Percentiles rank a stretch among this genome's conserved stretches.
Evolutionary conservation across 1,140 invertebrate genomes (phyloP).

Genomic region (Nymphalis io): DNA sequence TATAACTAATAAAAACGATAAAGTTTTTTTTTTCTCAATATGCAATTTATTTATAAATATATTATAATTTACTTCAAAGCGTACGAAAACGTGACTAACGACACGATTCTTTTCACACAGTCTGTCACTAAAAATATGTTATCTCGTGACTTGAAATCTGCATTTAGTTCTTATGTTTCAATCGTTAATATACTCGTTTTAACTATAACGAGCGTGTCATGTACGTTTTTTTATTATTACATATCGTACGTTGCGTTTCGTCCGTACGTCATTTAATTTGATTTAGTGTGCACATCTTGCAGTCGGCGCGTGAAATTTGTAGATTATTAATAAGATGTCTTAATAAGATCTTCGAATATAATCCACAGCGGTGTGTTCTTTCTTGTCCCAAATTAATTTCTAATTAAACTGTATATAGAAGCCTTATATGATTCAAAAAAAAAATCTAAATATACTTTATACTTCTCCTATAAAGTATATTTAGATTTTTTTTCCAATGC

Average conservation of each 20-base stretch:
- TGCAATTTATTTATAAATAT: background rate
- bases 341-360: slow-evolving; percentile 15
- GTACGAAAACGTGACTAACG: background rate
- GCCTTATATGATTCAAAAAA: too few species aligned
- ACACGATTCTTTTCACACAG: background rate
- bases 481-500: too few species aligned
- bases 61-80: background rate
- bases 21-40: background rate
- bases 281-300: slow-evolving; percentile 33
- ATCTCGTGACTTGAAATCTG: slow-evolving; percentile 3
- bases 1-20: background rate
- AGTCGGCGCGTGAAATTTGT: slow-evolving; percentile 32
- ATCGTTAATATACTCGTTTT: slow-evolving; percentile 28
- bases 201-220: slow-evolving; percentile 26
- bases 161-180: slow-evolving; percentile 16
- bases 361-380: slow-evolving; percentile 3
- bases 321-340: slow-evolving; percentile 29
- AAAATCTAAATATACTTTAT: too few species aligned
- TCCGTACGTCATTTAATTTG: slow-evolving; percentile 31
- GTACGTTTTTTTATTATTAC: slow-evolving; percentile 11
- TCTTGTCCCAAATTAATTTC: background rate
- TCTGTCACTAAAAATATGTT: background rate
- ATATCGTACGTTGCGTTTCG: slow-evolving; percentile 1
- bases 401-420: background rate
- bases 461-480: too few species aligned